Evolutionary conservation across 2,888 invertebrate species (phyloP).

Genomic region (Lithophane ornitopus): DNA sequence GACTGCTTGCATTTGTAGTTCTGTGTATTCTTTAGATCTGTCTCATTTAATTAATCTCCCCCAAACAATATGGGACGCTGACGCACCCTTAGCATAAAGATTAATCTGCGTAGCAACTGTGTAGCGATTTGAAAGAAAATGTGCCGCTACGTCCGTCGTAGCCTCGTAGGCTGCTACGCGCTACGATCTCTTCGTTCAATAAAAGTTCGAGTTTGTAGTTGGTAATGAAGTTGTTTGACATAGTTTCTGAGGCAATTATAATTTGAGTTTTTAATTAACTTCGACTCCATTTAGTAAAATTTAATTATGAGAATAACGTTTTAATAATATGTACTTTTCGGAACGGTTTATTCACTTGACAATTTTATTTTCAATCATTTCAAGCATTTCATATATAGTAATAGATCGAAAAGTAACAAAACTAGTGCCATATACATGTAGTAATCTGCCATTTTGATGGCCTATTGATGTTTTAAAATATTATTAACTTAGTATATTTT

Average conservation of each 20-base stretch:
- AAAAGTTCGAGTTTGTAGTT: not conserved
- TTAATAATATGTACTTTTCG: not conserved
- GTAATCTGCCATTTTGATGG: not conserved
- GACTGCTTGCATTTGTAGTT: constrained; percentile 1
- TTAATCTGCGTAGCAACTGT: constrained; percentile 30
- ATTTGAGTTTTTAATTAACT: not conserved
- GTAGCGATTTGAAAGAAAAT: constrained; percentile 29
- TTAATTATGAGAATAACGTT: not conserved
- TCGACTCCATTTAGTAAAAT: not conserved
- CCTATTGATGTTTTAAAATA: not conserved
- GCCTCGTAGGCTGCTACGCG: constrained; percentile 33
- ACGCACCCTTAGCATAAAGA: constrained; percentile 44
- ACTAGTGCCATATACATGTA: not conserved
- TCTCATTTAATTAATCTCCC: constrained; percentile 46
- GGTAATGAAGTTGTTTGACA: not conserved
- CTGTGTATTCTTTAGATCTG: constrained; percentile 11
- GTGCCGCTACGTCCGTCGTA: constrained; percentile 15
- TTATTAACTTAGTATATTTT: not conserved
- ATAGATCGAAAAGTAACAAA: not conserved
- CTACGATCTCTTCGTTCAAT: constrained; percentile 3
- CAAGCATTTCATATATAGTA: not conserved
- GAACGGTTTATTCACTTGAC: not conserved
- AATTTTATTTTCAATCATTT: not conserved
- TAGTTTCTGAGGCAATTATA: not conserved
- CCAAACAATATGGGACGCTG: constrained; percentile 51